phyloP scores from a whole-genome alignment of 1,140 invertebrate species.

The Tetragonula clypearis region DNA sequence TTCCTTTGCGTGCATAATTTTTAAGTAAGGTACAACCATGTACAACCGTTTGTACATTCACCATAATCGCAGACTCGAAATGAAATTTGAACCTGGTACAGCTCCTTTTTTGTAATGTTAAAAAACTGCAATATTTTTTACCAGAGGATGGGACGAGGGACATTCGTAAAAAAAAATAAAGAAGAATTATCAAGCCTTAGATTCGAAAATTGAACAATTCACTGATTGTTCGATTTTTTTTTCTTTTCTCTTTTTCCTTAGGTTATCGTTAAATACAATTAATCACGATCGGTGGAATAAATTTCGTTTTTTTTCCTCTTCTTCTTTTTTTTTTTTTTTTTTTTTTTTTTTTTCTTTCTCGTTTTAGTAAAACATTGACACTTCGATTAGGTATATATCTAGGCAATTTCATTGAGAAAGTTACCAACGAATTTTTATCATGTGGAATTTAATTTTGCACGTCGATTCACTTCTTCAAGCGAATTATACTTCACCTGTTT shows the following conservation, averaged over 20 bases:
- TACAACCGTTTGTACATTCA: constrained; percentile 65
- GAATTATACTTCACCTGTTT: constrained; percentile 34
- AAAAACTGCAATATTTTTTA: constrained; percentile 81
- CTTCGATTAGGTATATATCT: constrained; percentile 39
- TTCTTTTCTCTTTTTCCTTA: constrained; percentile 67
- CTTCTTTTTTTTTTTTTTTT: not conserved
- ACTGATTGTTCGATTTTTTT: constrained; percentile 58
- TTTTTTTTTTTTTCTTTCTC: not conserved
- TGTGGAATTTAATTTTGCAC: constrained; percentile 57
- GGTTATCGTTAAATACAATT: constrained; percentile 66
- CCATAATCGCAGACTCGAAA: constrained; percentile 69
- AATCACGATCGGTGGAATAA: constrained; percentile 5
- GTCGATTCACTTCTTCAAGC: constrained; percentile 74
- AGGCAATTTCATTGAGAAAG: constrained; percentile 28
- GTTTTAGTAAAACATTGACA: constrained; percentile 26
- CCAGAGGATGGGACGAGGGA: constrained; percentile 80
- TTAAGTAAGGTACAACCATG: not conserved
- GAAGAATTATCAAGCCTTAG: constrained; percentile 71
- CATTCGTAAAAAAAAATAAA: constrained; percentile 71
- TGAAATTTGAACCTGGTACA: constrained; percentile 69
- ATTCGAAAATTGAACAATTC: constrained; percentile 70
- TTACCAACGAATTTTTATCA: constrained; percentile 56
- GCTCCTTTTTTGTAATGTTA: constrained; percentile 73
- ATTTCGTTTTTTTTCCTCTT: constrained; percentile 2
- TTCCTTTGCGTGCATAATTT: constrained; percentile 36